phyloP scores from a whole-genome alignment of 2,113 vertebrate species.

The Gambusia affinis region DNA sequence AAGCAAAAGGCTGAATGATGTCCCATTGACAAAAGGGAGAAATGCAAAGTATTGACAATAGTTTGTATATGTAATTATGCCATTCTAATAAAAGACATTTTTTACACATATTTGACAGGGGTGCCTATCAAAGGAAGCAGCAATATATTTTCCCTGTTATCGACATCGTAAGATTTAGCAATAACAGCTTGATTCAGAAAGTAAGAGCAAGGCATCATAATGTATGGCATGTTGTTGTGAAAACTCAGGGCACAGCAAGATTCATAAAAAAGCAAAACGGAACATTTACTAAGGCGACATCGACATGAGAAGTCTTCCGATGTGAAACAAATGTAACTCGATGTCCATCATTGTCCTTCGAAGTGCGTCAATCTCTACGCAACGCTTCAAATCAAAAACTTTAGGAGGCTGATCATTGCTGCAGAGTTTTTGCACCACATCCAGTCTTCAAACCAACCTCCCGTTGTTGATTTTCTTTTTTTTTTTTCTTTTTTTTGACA shows the following conservation, averaged over 20 bases:
- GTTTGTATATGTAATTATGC: background rate
- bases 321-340: background rate
- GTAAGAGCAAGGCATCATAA: background rate
- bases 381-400: background rate
- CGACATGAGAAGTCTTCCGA: background rate
- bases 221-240: background rate
- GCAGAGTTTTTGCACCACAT: background rate
- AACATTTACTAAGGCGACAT: background rate
- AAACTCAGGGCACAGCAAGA: background rate
- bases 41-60: no score
- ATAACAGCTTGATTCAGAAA: no score
- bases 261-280: background rate
- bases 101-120: background rate
- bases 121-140: background rate
- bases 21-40: no score
- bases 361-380: background rate
- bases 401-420: background rate
- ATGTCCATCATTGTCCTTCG: background rate
- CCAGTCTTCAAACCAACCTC: background rate
- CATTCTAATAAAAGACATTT: background rate
- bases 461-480: background rate
- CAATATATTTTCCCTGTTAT: background rate
- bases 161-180: background rate
- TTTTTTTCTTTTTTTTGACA: no score
- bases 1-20: no score